Conservation (phyloP, 2,797 vertebrate species). For the Tinamus major region DNA sequence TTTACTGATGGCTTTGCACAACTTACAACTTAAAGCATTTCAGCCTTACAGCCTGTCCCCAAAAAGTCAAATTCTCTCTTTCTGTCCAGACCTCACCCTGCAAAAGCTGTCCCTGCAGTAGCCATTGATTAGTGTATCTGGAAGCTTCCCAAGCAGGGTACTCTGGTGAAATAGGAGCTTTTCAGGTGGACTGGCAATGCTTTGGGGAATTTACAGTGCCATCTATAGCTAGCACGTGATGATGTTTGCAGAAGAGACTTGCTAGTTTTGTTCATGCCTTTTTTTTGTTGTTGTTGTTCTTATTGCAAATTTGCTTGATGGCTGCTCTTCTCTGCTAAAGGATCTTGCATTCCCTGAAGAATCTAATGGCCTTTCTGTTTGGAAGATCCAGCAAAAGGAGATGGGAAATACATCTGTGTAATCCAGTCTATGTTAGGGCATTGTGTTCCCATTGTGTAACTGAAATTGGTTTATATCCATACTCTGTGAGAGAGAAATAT, state of each 20-base stretch:
- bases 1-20: not conserved
- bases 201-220: constrained; percentile 21
- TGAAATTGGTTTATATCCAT: not conserved
- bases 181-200: not conserved
- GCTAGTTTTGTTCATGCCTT: not conserved
- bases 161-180: constrained; percentile 14
- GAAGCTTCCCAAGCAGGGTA: not conserved
- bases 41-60: not conserved
- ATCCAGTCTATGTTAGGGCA: not conserved
- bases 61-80: not conserved
- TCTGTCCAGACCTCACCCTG: not conserved
- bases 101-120: not conserved
- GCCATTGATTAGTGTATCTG: not conserved
- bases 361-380: constrained; percentile 19
- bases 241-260: not conserved
- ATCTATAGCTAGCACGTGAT: rapidly evolving
- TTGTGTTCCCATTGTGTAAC: not conserved
- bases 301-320: constrained; percentile 9
- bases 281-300: not conserved
- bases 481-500: not conserved
- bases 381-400: constrained; percentile 16
- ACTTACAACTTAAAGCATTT: not conserved
- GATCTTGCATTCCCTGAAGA: not conserved
- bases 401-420: not conserved
- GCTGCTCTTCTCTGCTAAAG: not conserved